Evolutionary conservation across 2,113 vertebrate species (phyloP).

Genomic region (Anolis carolinensis): DNA sequence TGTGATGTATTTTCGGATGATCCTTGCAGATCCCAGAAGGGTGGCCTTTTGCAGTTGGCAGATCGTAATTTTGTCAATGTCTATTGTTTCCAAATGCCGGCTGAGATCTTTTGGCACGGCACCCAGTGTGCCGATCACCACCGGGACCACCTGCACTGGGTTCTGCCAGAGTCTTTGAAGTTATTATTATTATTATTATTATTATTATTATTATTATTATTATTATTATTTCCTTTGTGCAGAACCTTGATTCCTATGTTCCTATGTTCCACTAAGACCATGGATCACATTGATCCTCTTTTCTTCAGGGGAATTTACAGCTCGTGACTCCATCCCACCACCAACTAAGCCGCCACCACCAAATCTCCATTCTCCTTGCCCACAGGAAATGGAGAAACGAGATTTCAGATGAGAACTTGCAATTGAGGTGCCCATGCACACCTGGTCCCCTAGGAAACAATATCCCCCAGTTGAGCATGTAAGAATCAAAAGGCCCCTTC

Average conservation of each 20-base stretch:
- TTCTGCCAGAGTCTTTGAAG: too few species aligned
- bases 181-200: too few species aligned
- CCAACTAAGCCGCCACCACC: too few species aligned
- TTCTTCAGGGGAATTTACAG: constrained; percentile 52
- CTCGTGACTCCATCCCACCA: constrained; percentile 9
- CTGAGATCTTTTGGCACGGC: too few species aligned
- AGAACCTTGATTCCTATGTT: neutral
- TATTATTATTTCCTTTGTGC: neutral
- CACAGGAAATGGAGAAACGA: neutral
- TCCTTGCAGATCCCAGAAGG: too few species aligned
- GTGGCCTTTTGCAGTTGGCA: too few species aligned
- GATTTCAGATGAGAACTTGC: accelerated
- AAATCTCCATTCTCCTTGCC: constrained; percentile 15
- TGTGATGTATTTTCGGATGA: too few species aligned
- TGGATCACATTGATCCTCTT: constrained; percentile 55
- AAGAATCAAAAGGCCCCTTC: constrained; percentile 35
- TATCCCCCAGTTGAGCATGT: constrained; percentile 1
- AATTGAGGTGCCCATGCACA: neutral
- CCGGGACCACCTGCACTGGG: too few species aligned
- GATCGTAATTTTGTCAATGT: too few species aligned
- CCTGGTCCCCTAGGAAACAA: constrained; percentile 33
- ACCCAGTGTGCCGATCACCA: too few species aligned
- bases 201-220: too few species aligned
- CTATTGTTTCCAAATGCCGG: too few species aligned
- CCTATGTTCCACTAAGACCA: constrained; percentile 6